Evolutionary conservation across 1,140 invertebrate genomes (phyloP), one percentile per base, ranked within the genome.

Genomic region (Drosophila bipectinata): DNA sequence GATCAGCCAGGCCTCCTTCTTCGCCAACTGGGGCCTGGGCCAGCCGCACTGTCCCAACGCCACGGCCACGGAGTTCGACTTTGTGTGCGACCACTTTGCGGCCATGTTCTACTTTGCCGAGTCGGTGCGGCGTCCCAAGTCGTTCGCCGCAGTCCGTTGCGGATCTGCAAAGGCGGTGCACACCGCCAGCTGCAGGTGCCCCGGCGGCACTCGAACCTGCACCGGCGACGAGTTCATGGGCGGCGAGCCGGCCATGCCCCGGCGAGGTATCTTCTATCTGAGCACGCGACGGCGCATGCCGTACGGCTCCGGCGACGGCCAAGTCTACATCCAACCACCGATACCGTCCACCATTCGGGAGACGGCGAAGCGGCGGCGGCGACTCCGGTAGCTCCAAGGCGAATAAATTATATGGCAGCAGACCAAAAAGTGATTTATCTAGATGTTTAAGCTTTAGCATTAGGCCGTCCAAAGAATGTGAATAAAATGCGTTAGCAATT

Each of bases 1-100:
- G 7, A 90, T 95, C 4, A 95, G 95, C 2, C 94, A 95, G 59
- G 94, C 94, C 32, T 95, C 96, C 88, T 96, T 95, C 76, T 96
- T 94, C 72, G 94, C 93, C 4, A 96, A 96, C 91, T 95, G 95
- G 34, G 95, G 94, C 4, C 90, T 87, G 3, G 79, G 92, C 0
- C 96, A 97, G 85, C 94, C 95, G 9, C 96, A 96, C 3, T 97
- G 96, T 73, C 90, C 90, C 21, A 91, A 91, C 62, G 83, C 82
- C 52, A 90, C 90, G 7, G 87, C 83, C 30, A 77, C 83, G 7
- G 90, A 91, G 47, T 85, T 91, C 48, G 90, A 91, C 72, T 69
- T 90, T 52, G 71, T 67, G 37, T 91, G 90, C 24, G 90, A 91
- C 69, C 90, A 91, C 48, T 91, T 85, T 51, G 75, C 90, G 9